These are phyloP conservation scores for Nymphicus hollandicus DNA, from an alignment of 2,113 vertebrate species.

Conservation along the genomic window DNA sequence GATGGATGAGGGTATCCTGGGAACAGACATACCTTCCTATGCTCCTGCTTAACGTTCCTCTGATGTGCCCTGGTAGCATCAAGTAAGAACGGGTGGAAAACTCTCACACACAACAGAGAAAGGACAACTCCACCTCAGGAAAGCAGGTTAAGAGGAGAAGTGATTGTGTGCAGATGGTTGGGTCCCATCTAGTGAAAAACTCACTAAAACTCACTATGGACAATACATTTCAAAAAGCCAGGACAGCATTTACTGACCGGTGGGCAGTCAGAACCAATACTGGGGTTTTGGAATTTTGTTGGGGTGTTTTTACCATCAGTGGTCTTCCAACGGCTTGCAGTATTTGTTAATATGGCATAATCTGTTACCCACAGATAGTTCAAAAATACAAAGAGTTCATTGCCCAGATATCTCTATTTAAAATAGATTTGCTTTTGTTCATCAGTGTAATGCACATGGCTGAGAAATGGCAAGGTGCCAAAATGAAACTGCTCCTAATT, in stretches of 20 bases:
- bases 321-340: conserved; percentile 57
- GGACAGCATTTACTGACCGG: conserved; percentile 6
- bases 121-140: not conserved
- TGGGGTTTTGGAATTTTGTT: not conserved
- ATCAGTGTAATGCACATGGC: conserved; percentile 72
- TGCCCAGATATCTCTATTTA: conserved; percentile 80
- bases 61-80: not conserved
- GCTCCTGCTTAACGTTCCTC: not conserved
- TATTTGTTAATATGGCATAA: conserved; percentile 73
- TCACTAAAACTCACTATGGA: not conserved
- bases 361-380: conserved; percentile 69
- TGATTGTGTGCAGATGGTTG: not conserved
- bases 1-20: not conserved
- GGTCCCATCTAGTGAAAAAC: not conserved
- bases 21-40: accelerated
- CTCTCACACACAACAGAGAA: not conserved
- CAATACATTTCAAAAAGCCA: not conserved
- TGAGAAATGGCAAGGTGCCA: conserved; percentile 83
- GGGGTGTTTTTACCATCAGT: not conserved
- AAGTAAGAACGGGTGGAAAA: not conserved
- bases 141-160: not conserved
- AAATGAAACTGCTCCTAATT: conserved; percentile 84
- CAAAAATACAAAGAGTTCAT: conserved; percentile 75
- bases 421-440: conserved; percentile 83
- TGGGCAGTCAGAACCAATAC: conserved; percentile 35